Evolutionary conservation across 2,888 invertebrate species (phyloP).

Genomic region (Lumbricus terrestris): DNA sequence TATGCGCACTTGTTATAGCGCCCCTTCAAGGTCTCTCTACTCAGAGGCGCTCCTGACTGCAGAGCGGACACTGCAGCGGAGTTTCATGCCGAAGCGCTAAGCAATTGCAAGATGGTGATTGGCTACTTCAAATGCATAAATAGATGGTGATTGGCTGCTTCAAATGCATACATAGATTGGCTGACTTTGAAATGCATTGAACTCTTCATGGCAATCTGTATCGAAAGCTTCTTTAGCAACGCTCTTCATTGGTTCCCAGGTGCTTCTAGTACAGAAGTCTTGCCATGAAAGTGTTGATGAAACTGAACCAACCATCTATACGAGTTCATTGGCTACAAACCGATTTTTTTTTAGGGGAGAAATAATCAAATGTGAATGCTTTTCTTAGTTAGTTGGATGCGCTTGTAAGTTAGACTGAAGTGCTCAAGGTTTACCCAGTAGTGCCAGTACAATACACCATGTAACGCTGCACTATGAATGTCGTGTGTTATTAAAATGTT

Average conservation of each 20-base stretch:
- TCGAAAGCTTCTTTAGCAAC: not conserved
- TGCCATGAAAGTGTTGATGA: not conserved
- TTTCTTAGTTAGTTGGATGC: not conserved
- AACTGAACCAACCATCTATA: not conserved
- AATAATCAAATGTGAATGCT: not conserved
- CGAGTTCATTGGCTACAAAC: not conserved
- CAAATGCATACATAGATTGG: not conserved
- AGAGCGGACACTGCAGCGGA: too few relatives aligned
- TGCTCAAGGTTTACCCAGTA: not conserved
- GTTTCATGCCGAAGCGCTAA: too few relatives aligned
- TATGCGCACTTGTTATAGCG: too few relatives aligned
- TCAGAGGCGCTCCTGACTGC: too few relatives aligned
- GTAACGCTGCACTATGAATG: not conserved
- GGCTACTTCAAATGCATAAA: too few relatives aligned
- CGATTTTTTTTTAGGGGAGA: not conserved
- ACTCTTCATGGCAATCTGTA: not conserved
- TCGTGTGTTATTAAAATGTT: too few relatives aligned
- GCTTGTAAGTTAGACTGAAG: not conserved
- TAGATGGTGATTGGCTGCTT: not conserved
- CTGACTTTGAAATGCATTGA: not conserved
- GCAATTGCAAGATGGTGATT: too few relatives aligned
- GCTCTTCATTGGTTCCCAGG: too few relatives aligned
- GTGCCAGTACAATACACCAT: too few relatives aligned
- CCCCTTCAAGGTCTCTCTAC: too few relatives aligned
- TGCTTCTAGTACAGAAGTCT: too few relatives aligned